Base-by-base conservation (phyloP, 2,113 vertebrate species). In the Glareola pratincola region DNA sequence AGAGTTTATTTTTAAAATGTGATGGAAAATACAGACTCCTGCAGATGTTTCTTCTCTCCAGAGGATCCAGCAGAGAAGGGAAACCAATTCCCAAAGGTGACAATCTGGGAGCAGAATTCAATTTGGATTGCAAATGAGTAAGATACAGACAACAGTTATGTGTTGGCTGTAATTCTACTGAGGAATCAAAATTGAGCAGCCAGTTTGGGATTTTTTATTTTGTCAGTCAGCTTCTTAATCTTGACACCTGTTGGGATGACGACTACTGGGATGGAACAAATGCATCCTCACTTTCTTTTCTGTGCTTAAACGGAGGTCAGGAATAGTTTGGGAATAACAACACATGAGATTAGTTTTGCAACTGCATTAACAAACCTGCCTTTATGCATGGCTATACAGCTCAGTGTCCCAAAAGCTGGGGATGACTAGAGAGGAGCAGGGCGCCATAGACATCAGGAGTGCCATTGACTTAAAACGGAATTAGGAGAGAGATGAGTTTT, bases 351-450 rank as follows among this genome's bases (percentile, higher is more conserved):
- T 30, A 67, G n/a, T 63, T 94, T 64, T 83, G 51, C 47, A 69
- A 8, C 39, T 82, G 60, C 64, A 39, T 64, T 77, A 78, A 39
- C 59, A 73, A 88, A 73, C 12, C 19, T 59, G 71, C 27, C 20
- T 76, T 93, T 62, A 9, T 0, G 0, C 14, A 1, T 39, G 13
- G 34, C 57, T 50, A 0, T 54, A 34, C 12, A 67, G 47, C 16
- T 91, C 32, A 36, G 29, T 19, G 47, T 74, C 51, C 57, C 26
- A 87, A 59, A 83, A 72, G 26, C 19, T 60, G 50, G 17, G 2
- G 2, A 15, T 57, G 48, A 7, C 67, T 66, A 32, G 63, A 63
- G 47, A 60, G 67, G 29, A 79, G 27, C 54, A 53, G n/a, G 9
- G 19, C 47, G 14, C 9, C 27, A 17, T 6, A 57, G 43, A 11